These are phyloP conservation scores for Rhadina sibilatrix DNA, from an alignment of 2,113 vertebrate species.

Conservation along the genomic window DNA sequence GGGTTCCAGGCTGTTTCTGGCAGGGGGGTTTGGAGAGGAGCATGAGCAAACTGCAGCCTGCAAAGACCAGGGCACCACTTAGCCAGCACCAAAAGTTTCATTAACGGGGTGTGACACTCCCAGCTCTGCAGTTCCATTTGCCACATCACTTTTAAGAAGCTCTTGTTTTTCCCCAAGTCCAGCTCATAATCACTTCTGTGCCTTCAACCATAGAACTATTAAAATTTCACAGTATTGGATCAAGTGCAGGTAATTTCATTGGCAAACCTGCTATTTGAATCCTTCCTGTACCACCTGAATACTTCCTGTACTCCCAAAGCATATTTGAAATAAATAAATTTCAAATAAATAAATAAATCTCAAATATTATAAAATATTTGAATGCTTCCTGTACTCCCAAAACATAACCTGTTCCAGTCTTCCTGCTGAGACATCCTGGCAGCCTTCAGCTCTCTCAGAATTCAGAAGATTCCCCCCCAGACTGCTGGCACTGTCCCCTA, in stretches of 20 bases:
- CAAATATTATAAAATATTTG: not conserved
- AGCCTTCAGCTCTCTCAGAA: not conserved
- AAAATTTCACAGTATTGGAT: not conserved
- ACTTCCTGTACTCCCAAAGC: not conserved
- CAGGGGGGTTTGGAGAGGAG: not conserved
- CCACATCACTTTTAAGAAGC: not conserved
- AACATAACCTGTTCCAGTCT: rapidly evolving
- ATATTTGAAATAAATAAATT: not conserved
- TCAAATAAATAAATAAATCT: too few relatives aligned
- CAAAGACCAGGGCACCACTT: not conserved
- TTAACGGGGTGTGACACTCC: not conserved
- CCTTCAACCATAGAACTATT: not conserved
- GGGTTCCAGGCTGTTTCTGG: not conserved
- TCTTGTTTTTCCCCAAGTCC: not conserved
- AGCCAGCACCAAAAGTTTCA: not conserved
- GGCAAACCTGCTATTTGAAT: not conserved
- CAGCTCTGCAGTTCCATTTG: not conserved
- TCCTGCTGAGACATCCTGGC: not conserved
- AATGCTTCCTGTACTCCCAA: not conserved
- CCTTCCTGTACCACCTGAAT: not conserved
- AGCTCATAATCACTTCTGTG: not conserved
- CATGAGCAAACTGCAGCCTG: not conserved
- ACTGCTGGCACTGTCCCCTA: too few relatives aligned
- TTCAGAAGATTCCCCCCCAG: not conserved
- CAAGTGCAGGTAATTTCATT: not conserved